Evolutionary conservation across 2,797 vertebrate species (phyloP), one percentile per base, ranked within the genome.

Genomic region (Sebastes reedi): DNA sequence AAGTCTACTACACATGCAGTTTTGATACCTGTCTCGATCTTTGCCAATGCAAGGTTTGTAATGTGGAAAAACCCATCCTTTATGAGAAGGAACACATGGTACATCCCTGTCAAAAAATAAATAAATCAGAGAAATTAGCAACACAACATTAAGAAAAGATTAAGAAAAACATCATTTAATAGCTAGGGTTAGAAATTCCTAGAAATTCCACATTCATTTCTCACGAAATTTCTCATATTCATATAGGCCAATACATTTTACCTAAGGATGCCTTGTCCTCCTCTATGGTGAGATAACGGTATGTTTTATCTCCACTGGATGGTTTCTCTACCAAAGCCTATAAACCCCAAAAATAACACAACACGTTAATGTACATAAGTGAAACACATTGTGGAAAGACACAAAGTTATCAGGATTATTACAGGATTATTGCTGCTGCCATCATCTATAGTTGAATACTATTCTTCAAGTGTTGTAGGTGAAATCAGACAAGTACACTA

Each of bases 51-150:
- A 42, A 99, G 95, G 78, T 97, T 95, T 89, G 95, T 94, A 87
- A 99, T 93, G 83, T 95, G 97, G 91, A 97, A 97, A 84, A 98
- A 97, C 1, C 98, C 98, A 85, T 89, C 94, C 50, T 91, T 94
- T 10, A 96, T 94, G 56, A 98, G 95, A 60, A 99, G 86, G 72
- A 99, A 96, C 81, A 97, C 91, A 61, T 97, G 96, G 88, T 96
- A 97, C 64, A 94, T 90, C 62, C 97, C 98, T 99, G 89, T 11
- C 59, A 61, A 61, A 34, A 34, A 22, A 65, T 13, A 42, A 42
- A 42, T 16, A 16, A 16, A 42, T 42, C 39, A 16, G 32, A 58
- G 34, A 79, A 69, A 52, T n/a, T 30, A 3, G n/a, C 4, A 50
- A 78, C 9, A 52, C 11, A 65, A 3, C 1, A 69, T 25, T 66